A percentile compares a stretch with the other conserved stretches of the same genome.
Evolutionary conservation across 2,797 vertebrate species (phyloP).

Genomic region (Xerus rutilus): DNA sequence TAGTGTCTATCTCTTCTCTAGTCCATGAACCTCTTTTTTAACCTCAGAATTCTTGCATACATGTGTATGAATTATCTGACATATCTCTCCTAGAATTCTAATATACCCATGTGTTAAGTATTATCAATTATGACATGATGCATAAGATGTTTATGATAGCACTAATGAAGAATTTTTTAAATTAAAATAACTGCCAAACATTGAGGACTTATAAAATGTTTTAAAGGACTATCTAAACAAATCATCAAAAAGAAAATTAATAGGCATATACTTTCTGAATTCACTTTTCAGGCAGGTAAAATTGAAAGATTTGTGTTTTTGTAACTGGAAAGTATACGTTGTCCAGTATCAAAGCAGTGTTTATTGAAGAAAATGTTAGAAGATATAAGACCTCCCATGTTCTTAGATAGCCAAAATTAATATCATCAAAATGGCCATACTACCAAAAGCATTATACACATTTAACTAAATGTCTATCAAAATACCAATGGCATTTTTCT

Average conservation of each 20-base stretch:
- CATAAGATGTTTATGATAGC: neutral
- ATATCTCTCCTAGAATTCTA: neutral
- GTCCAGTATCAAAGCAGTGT: slow-evolving; percentile 73
- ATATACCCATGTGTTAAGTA: neutral
- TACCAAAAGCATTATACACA: too few species aligned
- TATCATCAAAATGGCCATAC: too few species aligned
- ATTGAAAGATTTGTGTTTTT: slow-evolving; percentile 80
- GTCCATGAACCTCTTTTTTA: neutral
- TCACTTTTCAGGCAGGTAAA: slow-evolving; percentile 77
- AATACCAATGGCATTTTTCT: too few species aligned
- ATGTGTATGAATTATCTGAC: neutral
- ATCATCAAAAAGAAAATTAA: slow-evolving; percentile 60
- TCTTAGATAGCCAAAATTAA: too few species aligned
- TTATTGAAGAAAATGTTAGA: neutral
- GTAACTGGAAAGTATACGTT: slow-evolving; percentile 73
- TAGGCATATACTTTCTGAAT: slow-evolving; percentile 82
- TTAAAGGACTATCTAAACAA: neutral
- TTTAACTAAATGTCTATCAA: too few species aligned
- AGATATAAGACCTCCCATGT: too few species aligned
- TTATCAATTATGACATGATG: neutral
- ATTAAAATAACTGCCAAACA: slow-evolving; percentile 46
- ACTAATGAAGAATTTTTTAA: neutral
- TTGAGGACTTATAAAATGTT: slow-evolving; percentile 51
- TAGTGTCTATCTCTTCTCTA: neutral
- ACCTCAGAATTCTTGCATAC: neutral